Conservation (phyloP, 1,140 invertebrate genomes). For the Brachionus manjavacas region DNA sequence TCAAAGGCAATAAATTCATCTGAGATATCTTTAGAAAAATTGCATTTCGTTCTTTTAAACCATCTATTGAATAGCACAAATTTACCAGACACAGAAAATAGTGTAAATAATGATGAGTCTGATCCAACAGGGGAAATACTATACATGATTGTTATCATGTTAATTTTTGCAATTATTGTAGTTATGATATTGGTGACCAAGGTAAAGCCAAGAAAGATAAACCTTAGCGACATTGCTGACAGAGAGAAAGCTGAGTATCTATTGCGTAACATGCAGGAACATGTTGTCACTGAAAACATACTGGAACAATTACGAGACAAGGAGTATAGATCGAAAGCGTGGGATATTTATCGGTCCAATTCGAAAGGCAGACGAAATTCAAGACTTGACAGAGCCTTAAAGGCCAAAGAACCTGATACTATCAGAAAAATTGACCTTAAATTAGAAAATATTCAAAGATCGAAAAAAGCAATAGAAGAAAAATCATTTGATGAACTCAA, state of each 20-base stretch:
- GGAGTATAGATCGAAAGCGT: neutral
- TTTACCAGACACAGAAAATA: neutral
- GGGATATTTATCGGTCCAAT: neutral
- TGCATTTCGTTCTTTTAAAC: neutral
- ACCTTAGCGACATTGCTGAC: neutral
- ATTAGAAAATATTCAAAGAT: constrained; percentile 29
- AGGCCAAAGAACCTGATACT: neutral
- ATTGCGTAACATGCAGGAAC: constrained; percentile 19
- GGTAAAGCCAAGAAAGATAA: constrained; percentile 1
- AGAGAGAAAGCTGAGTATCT: constrained; percentile 26
- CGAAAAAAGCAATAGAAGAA: neutral
- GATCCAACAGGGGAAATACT: neutral
- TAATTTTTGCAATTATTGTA: neutral
- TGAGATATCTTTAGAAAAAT: neutral
- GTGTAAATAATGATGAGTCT: neutral
- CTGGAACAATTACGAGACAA: neutral
- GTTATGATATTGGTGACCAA: neutral
- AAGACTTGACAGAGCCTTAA: neutral
- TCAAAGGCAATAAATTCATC: neutral
- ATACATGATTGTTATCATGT: neutral
- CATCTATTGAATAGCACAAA: neutral
- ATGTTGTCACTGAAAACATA: constrained; percentile 24
- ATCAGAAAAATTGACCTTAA: neutral
- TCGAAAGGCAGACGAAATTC: neutral
- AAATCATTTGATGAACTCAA: neutral